Conservation (phyloP, 2,113 vertebrate species). For the Neolamprologus falcicula region DNA sequence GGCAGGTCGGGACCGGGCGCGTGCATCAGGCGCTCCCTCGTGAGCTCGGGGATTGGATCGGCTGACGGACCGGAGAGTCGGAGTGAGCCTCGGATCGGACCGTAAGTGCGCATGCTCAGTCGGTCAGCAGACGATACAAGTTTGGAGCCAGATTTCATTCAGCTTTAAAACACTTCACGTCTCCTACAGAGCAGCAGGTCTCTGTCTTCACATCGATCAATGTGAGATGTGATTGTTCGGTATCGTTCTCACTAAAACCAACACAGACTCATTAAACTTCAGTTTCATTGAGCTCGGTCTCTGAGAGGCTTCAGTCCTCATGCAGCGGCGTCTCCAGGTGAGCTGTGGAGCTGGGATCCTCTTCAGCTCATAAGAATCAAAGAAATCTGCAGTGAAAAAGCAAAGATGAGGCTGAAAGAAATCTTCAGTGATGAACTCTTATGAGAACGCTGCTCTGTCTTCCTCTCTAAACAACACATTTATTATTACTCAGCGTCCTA, state of each 20-base stretch:
- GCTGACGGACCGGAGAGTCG: no score
- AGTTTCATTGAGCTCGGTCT: not conserved
- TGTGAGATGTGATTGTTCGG: no score
- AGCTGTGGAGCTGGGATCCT: not conserved
- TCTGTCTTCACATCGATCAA: fast-evolving
- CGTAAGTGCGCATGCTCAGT: no score
- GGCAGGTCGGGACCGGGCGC: no score
- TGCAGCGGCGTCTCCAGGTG: fast-evolving
- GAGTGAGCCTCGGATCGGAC: no score
- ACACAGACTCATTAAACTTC: not conserved
- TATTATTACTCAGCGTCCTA: not conserved
- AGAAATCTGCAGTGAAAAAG: not conserved
- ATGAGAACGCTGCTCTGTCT: not conserved
- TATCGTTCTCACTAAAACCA: not conserved
- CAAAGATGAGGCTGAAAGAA: not conserved
- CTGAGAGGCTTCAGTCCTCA: not conserved
- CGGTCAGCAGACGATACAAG: not conserved
- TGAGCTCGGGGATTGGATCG: no score
- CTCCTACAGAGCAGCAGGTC: no score
- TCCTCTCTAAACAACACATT: not conserved
- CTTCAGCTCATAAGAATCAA: not conserved
- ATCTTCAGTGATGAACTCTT: not conserved
- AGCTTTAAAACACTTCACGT: not conserved
- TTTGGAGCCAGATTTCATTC: not conserved
- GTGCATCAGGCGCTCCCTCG: fast-evolving